These are phyloP conservation scores for Seriola rivoliana DNA, from an alignment of 2,113 vertebrate species.

Conservation along the genomic window DNA sequence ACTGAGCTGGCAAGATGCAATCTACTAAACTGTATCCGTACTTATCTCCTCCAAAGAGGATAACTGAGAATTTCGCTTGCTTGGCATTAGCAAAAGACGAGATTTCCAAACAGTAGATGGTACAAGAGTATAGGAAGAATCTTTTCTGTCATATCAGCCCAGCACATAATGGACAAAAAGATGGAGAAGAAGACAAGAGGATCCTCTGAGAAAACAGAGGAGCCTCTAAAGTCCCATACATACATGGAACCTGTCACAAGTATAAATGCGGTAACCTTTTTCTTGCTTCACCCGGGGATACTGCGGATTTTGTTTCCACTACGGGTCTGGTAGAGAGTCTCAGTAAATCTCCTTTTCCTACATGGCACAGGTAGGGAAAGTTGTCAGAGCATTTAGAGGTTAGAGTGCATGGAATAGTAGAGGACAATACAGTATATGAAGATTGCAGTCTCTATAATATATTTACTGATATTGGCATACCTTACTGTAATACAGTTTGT, in stretches of 20 bases:
- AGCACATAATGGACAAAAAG: slow-evolving; percentile 40
- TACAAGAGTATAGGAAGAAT: neutral
- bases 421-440: neutral
- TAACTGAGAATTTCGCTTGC: slow-evolving; percentile 4
- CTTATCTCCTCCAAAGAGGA: slow-evolving; percentile 1
- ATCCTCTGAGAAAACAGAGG: slow-evolving; percentile 34
- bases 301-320: slow-evolving; percentile 11
- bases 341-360: slow-evolving; percentile 11
- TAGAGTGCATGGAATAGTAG: neutral
- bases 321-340: neutral
- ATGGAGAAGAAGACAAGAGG: slow-evolving; percentile 43
- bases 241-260: slow-evolving; percentile 28
- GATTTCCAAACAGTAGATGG: neutral
- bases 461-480: neutral
- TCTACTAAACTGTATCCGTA: slow-evolving; percentile 12
- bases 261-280: slow-evolving; percentile 49
- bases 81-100: slow-evolving; percentile 3
- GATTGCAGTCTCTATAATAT: neutral
- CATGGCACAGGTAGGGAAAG: neutral
- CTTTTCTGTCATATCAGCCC: slow-evolving; percentile 12
- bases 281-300: slow-evolving; percentile 12
- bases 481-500: neutral
- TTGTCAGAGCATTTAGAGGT: neutral
- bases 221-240: slow-evolving; percentile 10
- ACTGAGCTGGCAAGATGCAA: slow-evolving; percentile 34